Conservation (phyloP, 1,140 invertebrate species). For the Drosophila lowei region DNA sequence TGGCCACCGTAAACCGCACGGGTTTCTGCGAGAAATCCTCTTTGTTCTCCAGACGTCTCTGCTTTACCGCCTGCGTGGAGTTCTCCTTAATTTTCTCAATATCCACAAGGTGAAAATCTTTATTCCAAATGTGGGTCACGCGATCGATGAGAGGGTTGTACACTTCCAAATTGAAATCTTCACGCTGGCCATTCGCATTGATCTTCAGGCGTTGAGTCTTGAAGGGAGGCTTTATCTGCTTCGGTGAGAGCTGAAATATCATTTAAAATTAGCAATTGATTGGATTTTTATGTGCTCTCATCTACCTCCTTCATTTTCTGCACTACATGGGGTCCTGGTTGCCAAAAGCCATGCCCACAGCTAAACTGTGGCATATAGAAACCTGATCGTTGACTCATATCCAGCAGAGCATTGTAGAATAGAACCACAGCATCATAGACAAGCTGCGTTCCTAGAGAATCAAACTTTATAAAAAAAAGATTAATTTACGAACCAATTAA, state of each 20-base stretch:
- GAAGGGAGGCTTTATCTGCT: slow-evolving; percentile 58
- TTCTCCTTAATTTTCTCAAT: slow-evolving; percentile 60
- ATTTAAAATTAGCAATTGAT: neutral
- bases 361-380: slow-evolving; percentile 58
- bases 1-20: slow-evolving; percentile 65
- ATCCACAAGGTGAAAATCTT: slow-evolving; percentile 54
- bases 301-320: slow-evolving; percentile 68
- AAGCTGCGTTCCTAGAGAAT: slow-evolving; percentile 74
- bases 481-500: neutral
- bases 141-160: slow-evolving; percentile 83
- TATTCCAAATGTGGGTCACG: slow-evolving; percentile 73
- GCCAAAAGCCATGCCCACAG: slow-evolving; percentile 71
- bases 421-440: slow-evolving; percentile 88
- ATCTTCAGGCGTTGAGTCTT: slow-evolving; percentile 86
- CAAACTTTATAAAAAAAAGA: slow-evolving; percentile 26
- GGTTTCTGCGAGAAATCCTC: slow-evolving; percentile 70
- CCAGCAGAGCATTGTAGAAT: slow-evolving; percentile 86
- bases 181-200: slow-evolving; percentile 88
- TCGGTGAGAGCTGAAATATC: slow-evolving; percentile 47
- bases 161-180: slow-evolving; percentile 90
- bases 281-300: neutral
- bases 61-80: slow-evolving; percentile 52
- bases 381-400: slow-evolving; percentile 35
- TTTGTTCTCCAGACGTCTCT: slow-evolving; percentile 45
- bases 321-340: slow-evolving; percentile 59